Percentiles rank a stretch among this genome's conserved stretches.
Evolutionary conservation across 2,113 vertebrate genomes (phyloP).

Genomic region (Tangachromis dhanisi): DNA sequence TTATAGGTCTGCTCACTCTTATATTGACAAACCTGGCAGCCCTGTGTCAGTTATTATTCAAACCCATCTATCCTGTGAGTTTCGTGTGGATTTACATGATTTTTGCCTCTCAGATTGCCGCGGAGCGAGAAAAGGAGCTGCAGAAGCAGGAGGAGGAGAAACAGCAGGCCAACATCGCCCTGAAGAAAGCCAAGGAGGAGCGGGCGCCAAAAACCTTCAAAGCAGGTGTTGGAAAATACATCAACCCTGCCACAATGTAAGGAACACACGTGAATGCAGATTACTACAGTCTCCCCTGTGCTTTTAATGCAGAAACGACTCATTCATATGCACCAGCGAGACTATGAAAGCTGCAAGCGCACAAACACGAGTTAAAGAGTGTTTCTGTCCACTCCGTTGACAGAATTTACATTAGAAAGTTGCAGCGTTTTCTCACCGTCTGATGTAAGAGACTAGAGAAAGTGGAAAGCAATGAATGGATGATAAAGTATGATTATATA

Average conservation of each 20-base stretch:
- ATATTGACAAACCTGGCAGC: not conserved
- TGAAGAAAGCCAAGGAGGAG: slow-evolving; percentile 65
- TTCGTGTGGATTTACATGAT: not conserved
- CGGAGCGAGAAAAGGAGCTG: slow-evolving; percentile 79
- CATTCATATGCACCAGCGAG: not conserved
- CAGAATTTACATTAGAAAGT: not conserved
- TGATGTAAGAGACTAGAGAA: not conserved
- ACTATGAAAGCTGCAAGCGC: not conserved
- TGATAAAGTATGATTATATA: not conserved
- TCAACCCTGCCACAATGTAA: slow-evolving; percentile 82
- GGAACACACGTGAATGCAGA: slow-evolving; percentile 19
- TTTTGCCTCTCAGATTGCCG: slow-evolving; percentile 76
- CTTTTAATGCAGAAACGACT: not conserved
- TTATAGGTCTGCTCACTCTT: not conserved
- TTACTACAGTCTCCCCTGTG: not conserved
- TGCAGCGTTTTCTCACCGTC: not conserved
- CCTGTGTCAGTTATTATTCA: not conserved
- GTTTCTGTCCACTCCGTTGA: not conserved
- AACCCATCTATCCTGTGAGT: not conserved
- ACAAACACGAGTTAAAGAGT: not conserved
- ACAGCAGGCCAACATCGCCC: slow-evolving; percentile 51
- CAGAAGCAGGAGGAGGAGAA: slow-evolving; percentile 74
- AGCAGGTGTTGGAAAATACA: slow-evolving; percentile 92
- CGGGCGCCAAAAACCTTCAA: slow-evolving; percentile 82
- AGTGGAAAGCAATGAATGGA: not conserved